Conservation (phyloP, 2,797 vertebrate species). For the Smutsia gigantea region DNA sequence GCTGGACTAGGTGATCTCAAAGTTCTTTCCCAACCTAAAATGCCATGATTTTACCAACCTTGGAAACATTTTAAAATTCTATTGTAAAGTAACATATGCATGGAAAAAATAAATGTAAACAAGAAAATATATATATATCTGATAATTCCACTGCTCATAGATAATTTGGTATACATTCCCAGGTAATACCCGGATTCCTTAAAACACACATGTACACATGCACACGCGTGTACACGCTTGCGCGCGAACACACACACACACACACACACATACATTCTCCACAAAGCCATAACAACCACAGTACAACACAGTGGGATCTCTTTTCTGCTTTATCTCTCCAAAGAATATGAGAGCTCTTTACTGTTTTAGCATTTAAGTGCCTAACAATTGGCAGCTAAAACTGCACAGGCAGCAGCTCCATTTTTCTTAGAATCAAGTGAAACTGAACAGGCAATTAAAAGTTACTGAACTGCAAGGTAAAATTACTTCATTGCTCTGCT, state of each 20-base stretch:
- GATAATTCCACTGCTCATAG: background rate
- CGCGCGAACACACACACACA: background rate
- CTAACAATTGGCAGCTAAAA: constrained; percentile 52
- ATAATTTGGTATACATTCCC: background rate
- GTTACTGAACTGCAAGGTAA: constrained; percentile 75
- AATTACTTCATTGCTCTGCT: constrained; percentile 66
- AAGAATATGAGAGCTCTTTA: background rate
- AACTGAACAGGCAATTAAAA: constrained; percentile 82
- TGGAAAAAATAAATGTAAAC: background rate
- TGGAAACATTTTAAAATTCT: background rate
- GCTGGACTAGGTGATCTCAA: background rate
- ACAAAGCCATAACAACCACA: background rate
- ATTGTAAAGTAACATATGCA: background rate
- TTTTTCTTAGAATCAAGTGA: constrained; percentile 76
- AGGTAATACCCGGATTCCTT: background rate
- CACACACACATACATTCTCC: background rate
- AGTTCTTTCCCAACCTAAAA: background rate
- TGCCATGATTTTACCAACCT: background rate
- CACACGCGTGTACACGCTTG: background rate
- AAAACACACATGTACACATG: background rate
- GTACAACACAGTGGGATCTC: background rate
- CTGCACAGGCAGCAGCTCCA: constrained; percentile 65
- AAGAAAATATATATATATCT: background rate
- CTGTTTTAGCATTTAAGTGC: constrained; percentile 18
- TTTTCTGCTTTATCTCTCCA: background rate